A percentile compares a stretch with the other conserved stretches of the same genome.
phyloP scores from a whole-genome alignment of 1,140 invertebrate genomes.

The Drosophila parabipectinata region DNA sequence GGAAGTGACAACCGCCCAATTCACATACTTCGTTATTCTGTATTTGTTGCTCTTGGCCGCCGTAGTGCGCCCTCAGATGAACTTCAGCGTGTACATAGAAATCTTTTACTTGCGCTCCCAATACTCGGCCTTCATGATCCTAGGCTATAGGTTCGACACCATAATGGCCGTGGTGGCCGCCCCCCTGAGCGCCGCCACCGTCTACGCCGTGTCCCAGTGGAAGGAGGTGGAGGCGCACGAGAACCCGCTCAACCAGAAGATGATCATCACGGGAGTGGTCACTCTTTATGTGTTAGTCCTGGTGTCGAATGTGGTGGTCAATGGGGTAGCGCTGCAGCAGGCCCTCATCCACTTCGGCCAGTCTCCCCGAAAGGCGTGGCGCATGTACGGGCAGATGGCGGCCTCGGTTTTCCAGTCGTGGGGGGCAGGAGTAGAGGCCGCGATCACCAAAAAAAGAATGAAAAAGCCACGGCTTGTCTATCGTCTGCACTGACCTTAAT shows the following conservation, averaged over 20 bases:
- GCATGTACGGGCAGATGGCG: constrained; percentile 30
- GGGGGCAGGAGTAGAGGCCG: background rate
- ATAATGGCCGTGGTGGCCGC: constrained; percentile 24
- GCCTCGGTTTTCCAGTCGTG: constrained; percentile 9
- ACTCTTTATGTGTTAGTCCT: constrained; percentile 9
- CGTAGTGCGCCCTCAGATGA: constrained; percentile 39
- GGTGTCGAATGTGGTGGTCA: constrained; percentile 21
- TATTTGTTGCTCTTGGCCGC: constrained; percentile 25
- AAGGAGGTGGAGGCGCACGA: background rate
- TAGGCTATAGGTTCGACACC: constrained; percentile 26
- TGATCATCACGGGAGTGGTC: constrained; percentile 8
- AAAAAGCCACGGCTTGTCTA: background rate
- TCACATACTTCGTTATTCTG: constrained; percentile 13
- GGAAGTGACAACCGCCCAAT: background rate
- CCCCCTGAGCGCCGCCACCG: constrained; percentile 22
- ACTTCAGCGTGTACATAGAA: constrained; percentile 27
- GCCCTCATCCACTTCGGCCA: constrained; percentile 24
- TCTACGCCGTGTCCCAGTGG: constrained; percentile 36
- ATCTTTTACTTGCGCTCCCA: constrained; percentile 25
- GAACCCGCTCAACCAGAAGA: background rate
- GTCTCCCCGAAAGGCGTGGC: constrained; percentile 20
- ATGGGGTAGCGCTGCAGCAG: constrained; percentile 35
- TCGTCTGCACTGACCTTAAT: background rate
- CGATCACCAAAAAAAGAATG: background rate
- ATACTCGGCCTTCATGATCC: constrained; percentile 1